Percentiles rank a stretch among this genome's conserved stretches.
Evolutionary conservation across 2,113 vertebrate species (phyloP).

Genomic region (Bubo bubo): DNA sequence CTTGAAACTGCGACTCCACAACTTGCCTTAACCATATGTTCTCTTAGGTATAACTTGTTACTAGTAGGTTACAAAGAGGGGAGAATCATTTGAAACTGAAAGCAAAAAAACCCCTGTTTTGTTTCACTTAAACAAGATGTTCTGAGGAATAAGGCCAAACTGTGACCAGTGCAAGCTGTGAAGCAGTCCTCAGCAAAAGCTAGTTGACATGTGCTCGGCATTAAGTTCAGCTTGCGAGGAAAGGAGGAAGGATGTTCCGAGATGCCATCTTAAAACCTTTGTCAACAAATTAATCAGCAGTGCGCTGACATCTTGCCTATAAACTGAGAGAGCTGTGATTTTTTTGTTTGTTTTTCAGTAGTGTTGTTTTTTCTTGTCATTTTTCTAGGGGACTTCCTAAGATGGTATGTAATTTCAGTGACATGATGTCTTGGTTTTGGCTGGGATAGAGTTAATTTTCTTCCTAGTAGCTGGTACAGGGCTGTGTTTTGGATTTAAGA

Average conservation of each 20-base stretch:
- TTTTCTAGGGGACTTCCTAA: neutral
- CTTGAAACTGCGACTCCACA: neutral
- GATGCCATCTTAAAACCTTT: neutral
- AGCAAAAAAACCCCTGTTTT: neutral
- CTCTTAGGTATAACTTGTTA: neutral
- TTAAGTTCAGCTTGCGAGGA: neutral
- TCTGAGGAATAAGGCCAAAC: neutral
- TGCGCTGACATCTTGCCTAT: rapidly evolving
- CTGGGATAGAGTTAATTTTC: neutral
- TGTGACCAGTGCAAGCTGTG: neutral
- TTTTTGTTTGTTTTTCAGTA: neutral
- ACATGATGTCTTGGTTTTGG: neutral
- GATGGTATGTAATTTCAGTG: neutral
- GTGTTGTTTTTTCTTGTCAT: neutral
- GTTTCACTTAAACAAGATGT: neutral
- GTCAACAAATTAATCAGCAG: neutral
- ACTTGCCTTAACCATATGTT: rapidly evolving
- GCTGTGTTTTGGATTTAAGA: neutral
- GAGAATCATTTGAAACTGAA: neutral
- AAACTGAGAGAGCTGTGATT: neutral
- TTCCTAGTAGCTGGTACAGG: neutral
- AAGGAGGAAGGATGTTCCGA: neutral
- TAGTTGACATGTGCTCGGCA: neutral
- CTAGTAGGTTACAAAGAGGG: neutral
- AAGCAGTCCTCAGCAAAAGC: neutral